Percentiles rank a stretch among this genome's conserved stretches.
These are phyloP conservation scores for Zapornia atra DNA, from an alignment of 2,113 vertebrate genomes.

Conservation along the genomic window DNA sequence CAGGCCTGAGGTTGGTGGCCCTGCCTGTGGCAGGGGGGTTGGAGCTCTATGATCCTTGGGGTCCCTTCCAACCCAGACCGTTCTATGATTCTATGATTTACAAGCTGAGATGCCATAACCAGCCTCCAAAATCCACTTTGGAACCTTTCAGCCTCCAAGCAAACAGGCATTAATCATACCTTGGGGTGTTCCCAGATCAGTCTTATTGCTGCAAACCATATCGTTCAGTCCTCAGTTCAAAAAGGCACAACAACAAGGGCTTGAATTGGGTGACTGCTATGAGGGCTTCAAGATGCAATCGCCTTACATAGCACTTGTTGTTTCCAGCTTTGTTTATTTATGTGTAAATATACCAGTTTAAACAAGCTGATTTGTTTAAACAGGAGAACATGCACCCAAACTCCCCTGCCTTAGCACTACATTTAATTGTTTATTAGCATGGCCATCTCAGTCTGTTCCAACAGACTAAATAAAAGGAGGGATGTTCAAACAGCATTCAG, in stretches of 20 bases:
- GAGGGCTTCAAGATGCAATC: background rate
- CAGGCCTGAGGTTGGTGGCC: too few species aligned
- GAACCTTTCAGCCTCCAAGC: background rate
- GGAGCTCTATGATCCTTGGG: too few species aligned
- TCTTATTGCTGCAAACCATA: background rate
- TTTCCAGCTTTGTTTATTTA: background rate
- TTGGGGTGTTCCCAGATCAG: background rate
- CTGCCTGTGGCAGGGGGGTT: too few species aligned
- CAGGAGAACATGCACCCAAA: background rate
- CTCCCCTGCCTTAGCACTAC: background rate
- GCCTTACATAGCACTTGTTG: accelerated
- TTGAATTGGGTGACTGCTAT: accelerated
- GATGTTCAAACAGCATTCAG: background rate
- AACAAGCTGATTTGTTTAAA: background rate
- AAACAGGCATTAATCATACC: background rate
- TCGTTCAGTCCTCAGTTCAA: background rate
- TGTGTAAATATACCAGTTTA: too few species aligned
- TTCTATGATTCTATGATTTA: too few species aligned
- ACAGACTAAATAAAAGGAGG: background rate
- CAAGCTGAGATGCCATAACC: background rate
- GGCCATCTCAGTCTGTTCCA: background rate
- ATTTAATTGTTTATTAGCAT: background rate
- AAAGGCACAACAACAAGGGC: background rate
- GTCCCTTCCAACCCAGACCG: too few species aligned
- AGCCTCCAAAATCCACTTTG: background rate